Percentiles rank a stretch among this genome's conserved stretches.
These are phyloP conservation scores for Vulpes vulpes DNA, from an alignment of 2,113 vertebrate species.

Conservation along the genomic window DNA sequence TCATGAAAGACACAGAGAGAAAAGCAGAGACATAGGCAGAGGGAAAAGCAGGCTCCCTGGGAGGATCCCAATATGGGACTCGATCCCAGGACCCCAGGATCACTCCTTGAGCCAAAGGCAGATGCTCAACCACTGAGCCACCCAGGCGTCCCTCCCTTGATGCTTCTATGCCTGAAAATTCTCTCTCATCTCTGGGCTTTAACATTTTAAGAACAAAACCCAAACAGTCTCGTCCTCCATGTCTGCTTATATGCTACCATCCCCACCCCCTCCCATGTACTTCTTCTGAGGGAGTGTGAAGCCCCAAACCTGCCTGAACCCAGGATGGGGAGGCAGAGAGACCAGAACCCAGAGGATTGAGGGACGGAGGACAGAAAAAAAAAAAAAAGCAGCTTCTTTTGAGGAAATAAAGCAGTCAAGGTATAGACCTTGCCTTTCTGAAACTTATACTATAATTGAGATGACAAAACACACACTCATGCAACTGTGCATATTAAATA, in stretches of 20 bases:
- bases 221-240: not conserved
- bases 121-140: too few species aligned
- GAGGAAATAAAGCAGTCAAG: not conserved
- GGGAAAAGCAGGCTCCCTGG: too few species aligned
- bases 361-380: not conserved
- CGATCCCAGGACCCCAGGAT: too few species aligned
- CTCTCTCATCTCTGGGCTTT: not conserved
- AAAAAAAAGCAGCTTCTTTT: not conserved
- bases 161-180: not conserved
- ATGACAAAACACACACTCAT: not conserved
- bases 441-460: not conserved
- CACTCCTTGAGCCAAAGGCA: too few species aligned
- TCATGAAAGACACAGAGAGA: too few species aligned
- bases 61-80: too few species aligned
- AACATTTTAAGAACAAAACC: not conserved
- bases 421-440: not conserved
- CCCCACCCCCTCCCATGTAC: too few species aligned
- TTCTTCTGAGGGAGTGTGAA: not conserved
- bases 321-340: not conserved
- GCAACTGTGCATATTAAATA: not conserved
- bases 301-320: not conserved
- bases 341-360: not conserved
- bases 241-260: not conserved
- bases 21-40: too few species aligned
- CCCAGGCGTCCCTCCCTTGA: not conserved